Percentiles rank a stretch among this genome's conserved stretches.
These are phyloP conservation scores for Chanos chanos DNA, from an alignment of 2,797 vertebrate species.

Conservation along the genomic window DNA sequence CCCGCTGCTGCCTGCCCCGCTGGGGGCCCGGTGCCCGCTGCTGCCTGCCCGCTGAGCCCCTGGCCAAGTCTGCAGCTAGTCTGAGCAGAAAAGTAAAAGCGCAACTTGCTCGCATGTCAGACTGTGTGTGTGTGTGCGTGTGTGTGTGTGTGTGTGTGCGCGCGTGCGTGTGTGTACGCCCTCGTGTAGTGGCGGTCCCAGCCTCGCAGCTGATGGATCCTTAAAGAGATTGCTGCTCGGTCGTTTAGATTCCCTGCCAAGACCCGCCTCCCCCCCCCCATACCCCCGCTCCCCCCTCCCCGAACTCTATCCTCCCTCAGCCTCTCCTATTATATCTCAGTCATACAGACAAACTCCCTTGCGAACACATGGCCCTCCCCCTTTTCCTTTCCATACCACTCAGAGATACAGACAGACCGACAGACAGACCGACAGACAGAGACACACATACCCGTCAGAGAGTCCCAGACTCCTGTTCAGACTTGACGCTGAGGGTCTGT, in stretches of 20 bases:
- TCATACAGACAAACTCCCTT: no score
- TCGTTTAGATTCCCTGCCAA: slow-evolving; percentile 41
- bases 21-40: slow-evolving; percentile 46
- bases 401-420: slow-evolving; percentile 14
- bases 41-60: slow-evolving; percentile 44
- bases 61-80: slow-evolving; percentile 51
- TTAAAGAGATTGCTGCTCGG: slow-evolving; percentile 43
- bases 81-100: slow-evolving; percentile 42
- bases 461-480: slow-evolving; percentile 68
- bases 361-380: slow-evolving; percentile 6
- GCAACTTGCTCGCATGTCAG: slow-evolving; percentile 57
- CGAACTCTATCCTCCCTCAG: background rate
- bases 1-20: slow-evolving; percentile 44
- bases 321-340: no score
- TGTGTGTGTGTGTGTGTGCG: no score
- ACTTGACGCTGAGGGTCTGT: slow-evolving; percentile 65
- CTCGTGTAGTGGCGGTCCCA: background rate
- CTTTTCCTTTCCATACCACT: slow-evolving; percentile 36
- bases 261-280: slow-evolving; percentile 41
- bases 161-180: no score
- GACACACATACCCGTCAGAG: slow-evolving; percentile 50
- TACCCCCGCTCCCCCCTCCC: background rate
- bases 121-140: background rate
- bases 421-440: slow-evolving; percentile 7
- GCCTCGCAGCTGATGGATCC: slow-evolving; percentile 37